Evolutionary conservation across 2,113 vertebrate genomes (phyloP).

Genomic region (Crotalus horridus): DNA sequence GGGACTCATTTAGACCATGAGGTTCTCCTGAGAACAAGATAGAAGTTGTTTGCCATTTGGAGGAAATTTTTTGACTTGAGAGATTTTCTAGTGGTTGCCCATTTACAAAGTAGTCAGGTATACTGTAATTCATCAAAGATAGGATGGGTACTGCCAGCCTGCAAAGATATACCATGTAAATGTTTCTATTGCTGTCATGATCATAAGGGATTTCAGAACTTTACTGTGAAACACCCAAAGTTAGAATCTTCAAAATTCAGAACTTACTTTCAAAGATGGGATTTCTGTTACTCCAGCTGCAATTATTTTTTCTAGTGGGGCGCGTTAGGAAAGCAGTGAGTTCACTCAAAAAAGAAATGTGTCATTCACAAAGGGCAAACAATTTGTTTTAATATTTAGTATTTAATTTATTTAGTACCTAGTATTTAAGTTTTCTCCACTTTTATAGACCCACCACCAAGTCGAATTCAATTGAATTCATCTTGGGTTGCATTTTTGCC

Average conservation of each 20-base stretch:
- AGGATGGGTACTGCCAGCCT: not conserved
- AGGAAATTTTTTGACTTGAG: no score
- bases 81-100: no score
- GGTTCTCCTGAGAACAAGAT: no score
- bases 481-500: not conserved
- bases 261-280: not conserved
- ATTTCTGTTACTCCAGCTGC: not conserved
- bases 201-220: not conserved
- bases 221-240: not conserved
- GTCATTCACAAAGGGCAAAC: not conserved
- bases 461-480: not conserved
- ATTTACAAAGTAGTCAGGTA: no score
- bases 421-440: not conserved
- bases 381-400: not conserved
- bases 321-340: no score
- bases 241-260: not conserved
- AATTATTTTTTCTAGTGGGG: not conserved
- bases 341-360: not conserved
- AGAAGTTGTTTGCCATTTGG: no score
- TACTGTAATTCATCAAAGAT: not conserved
- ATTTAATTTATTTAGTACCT: no score
- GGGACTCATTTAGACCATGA: no score
- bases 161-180: not conserved
- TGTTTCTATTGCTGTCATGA: not conserved
- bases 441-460: not conserved